Base-by-base conservation (phyloP, 2,888 invertebrate genomes). In the Herminia tarsipennalis region DNA sequence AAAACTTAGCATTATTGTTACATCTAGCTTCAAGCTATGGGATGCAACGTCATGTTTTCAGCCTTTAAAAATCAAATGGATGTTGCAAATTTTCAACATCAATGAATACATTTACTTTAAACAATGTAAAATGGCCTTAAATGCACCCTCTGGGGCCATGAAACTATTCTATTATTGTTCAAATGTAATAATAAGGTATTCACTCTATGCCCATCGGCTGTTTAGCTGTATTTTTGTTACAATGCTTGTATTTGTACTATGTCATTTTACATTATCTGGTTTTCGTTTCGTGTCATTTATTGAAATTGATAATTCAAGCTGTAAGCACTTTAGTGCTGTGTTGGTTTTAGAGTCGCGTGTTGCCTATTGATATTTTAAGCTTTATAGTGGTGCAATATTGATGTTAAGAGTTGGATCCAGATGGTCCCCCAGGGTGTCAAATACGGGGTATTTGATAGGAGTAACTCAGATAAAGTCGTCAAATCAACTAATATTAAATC, bases 171-270 rank as follows among this genome's bases (percentile, higher is more conserved):
- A 16, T 30, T 18, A 17, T 38, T 38, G 24, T 24, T 35, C 28
- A 41, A 43, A 34, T 46, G 22, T 36, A 46, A 60, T 60, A 50
- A 65, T 27, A 42, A n/a, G 29, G 14, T 33, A 36, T 48, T 41
- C 24, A 54, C 29, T 39, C 9, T 44, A 5, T 1, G 30, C 20
- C 58, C 30, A n/a, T 5, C 1, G 53, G 64, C 32, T 20, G 1
- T 46, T 37, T 17, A 1, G 37, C 37, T 42, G 43, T 42, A 13
- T 14, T 10, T 14, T 20, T 18, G 3, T 6, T 38, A 33, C 27
- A 45, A 9, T 46, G 33, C 47, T n/a, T 53, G 8, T 12, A 24
- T 5, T 9, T 2, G 12, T 1, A 12, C 9, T 27, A 18, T 12
- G 2, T 6, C n/a, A 12, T 28, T 62, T 38, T 35, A 35, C 35